phyloP scores from a whole-genome alignment of 2,113 vertebrate species.

The Enhydra lutris region DNA sequence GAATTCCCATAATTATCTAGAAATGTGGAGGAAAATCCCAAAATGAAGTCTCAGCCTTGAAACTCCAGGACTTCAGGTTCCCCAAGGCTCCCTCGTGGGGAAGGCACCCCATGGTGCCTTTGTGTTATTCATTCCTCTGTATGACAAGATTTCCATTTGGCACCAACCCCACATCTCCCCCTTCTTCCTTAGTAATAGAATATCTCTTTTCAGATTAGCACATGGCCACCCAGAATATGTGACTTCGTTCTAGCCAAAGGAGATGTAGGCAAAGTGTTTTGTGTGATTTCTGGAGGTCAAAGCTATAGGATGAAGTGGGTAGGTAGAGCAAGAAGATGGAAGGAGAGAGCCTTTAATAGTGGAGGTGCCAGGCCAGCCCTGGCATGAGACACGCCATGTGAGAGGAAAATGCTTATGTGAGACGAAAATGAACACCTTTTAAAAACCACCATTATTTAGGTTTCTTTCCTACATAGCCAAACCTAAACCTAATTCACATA shows the following conservation, averaged over 20 bases:
- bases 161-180: neutral
- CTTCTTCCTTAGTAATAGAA: neutral
- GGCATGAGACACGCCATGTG: neutral
- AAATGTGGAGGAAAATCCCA: neutral
- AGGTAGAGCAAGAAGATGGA: neutral
- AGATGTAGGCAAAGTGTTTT: neutral
- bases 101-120: neutral
- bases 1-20: neutral
- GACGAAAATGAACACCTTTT: neutral
- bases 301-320: neutral
- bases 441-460: neutral
- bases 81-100: neutral
- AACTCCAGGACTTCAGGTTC: neutral
- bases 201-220: neutral
- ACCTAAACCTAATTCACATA: neutral
- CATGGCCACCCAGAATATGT: neutral
- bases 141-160: neutral
- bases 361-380: neutral
- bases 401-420: neutral
- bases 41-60: neutral
- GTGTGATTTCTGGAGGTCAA: neutral
- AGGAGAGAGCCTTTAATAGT: neutral
- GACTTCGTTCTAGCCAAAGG: neutral
- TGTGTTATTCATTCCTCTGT: neutral
- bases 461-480: neutral